These are phyloP conservation scores for Bimastos eiseni DNA, from an alignment of 2,888 invertebrate genomes.

Conservation along the genomic window DNA sequence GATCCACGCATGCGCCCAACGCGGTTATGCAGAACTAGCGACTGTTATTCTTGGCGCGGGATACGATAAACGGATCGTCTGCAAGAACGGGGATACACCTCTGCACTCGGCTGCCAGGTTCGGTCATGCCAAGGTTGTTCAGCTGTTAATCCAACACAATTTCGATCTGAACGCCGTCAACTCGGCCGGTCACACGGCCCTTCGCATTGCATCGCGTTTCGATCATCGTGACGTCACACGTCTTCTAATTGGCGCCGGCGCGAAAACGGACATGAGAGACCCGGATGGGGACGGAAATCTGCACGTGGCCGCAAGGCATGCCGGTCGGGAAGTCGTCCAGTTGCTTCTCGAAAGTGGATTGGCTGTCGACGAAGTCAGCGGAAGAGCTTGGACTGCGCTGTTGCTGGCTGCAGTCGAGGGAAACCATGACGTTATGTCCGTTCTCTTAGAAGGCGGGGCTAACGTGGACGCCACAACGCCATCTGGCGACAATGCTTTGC, in stretches of 20 bases:
- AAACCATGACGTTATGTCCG: conserved; percentile 52
- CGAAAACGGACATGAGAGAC: conserved; percentile 31
- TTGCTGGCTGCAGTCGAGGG: conserved; percentile 58
- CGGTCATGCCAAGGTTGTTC: conserved; percentile 31
- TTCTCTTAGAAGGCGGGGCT: conserved; percentile 53
- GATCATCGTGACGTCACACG: conserved; percentile 28
- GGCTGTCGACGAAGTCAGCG: conserved; percentile 33
- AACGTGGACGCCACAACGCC: conserved; percentile 41
- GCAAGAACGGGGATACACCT: conserved; percentile 33
- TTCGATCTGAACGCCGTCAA: conserved; percentile 38
- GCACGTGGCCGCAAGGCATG: conserved; percentile 35
- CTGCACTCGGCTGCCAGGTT: conserved; percentile 36
- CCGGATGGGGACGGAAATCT: conserved; percentile 22
- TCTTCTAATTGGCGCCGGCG: conserved; percentile 54
- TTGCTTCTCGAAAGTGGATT: conserved; percentile 35
- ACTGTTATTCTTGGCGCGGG: conserved; percentile 36
- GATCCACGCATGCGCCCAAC: conserved; percentile 45
- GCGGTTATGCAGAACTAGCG: conserved; percentile 43
- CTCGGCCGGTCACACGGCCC: conserved; percentile 34
- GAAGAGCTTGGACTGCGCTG: conserved; percentile 58
- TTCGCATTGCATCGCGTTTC: conserved; percentile 37
- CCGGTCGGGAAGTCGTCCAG: conserved; percentile 25
- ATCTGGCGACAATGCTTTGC: conserved; percentile 33
- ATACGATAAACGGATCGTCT: conserved; percentile 20
- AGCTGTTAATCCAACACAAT: conserved; percentile 26